Evolutionary conservation across 37 sponge, comb jelly and placozoan species (phyloP), one percentile per base, ranked within the genome.

Genomic region (Tethya wilhelma): DNA sequence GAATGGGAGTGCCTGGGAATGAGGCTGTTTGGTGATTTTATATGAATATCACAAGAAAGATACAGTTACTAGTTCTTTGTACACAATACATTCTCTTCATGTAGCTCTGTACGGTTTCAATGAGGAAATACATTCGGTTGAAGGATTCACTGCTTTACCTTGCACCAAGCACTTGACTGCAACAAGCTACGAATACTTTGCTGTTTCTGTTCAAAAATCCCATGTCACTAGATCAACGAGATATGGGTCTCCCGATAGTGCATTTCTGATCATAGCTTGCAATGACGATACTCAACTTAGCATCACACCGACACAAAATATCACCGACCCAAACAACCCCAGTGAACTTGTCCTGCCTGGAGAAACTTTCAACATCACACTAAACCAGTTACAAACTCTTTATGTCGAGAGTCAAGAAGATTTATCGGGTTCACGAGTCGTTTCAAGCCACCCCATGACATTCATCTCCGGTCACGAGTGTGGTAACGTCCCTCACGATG

Each of bases 391-490:
- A n/a, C n/a, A 84, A 36, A 84, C 85, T n/a, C 67, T 84, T 5
- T 76, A 55, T 40, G 33, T 84, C 26, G 14, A 58, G 31, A 84
- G 85, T 40, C n/a, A 20, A 5, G 43, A 76, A 23, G 78, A 77
- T 40, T 59, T 84, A 44, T 42, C 85, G 34, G 78, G 85, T 0
- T 84, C 85, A 32, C 56, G 63, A 69, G 78, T 84, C 8, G 59
- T 77, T 22, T 77, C 78, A 30, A 59, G 70, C 37, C 69, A 84
- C 38, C 85, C 85, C 22, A 76, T 84, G 2, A 23, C 69, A 8
- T 69, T 84, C 46, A 77, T 84, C 37, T 34, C 44, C 23, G 85
- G 85, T 2, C 85, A 84, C 42, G 78, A 84, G 49, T 84, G 85
- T 76, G 85, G 85, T n/a, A 76, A 14, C 1, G 38, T 84, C 20